A percentile compares a stretch with the other conserved stretches of the same genome.
These are phyloP conservation scores for Atractosteus spatula DNA, from an alignment of 2,113 vertebrate species.

Conservation along the genomic window DNA sequence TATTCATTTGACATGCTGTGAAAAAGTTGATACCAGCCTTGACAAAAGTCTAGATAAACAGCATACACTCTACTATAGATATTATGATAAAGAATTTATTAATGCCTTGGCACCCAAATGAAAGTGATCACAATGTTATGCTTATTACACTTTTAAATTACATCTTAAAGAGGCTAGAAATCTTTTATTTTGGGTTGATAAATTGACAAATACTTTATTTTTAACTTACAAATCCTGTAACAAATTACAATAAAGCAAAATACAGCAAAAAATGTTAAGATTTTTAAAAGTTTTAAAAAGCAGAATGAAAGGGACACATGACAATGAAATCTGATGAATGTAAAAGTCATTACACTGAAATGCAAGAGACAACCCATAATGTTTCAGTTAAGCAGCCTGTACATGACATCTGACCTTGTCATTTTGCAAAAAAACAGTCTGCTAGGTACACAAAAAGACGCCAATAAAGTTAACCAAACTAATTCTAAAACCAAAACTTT, in stretches of 20 bases:
- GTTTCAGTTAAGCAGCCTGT: conserved; percentile 7
- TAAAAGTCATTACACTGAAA: conserved; percentile 36
- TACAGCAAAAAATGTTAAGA: conserved; percentile 48
- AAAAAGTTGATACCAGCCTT: not conserved
- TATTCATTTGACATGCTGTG: too few relatives aligned
- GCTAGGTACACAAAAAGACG: not conserved
- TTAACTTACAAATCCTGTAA: conserved; percentile 57
- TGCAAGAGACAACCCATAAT: conserved; percentile 28
- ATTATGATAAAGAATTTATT: too few relatives aligned
- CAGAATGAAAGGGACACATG: conserved; percentile 33
- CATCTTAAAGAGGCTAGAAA: conserved; percentile 14
- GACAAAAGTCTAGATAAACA: not conserved
- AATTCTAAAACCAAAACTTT: conserved; percentile 25
- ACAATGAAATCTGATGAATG: conserved; percentile 32
- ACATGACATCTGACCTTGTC: not conserved
- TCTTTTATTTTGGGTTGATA: conserved; percentile 38
- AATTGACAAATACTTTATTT: conserved; percentile 56
- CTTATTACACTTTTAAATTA: not conserved
- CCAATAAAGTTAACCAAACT: conserved; percentile 34
- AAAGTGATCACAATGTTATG: too few relatives aligned
- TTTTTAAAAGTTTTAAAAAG: conserved; percentile 34
- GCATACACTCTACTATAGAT: not conserved
- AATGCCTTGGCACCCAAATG: too few relatives aligned
- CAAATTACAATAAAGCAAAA: conserved; percentile 50
- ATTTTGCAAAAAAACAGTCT: not conserved